Evolutionary conservation across 2,888 invertebrate species (phyloP).

Genomic region (Cephus sareptanus): DNA sequence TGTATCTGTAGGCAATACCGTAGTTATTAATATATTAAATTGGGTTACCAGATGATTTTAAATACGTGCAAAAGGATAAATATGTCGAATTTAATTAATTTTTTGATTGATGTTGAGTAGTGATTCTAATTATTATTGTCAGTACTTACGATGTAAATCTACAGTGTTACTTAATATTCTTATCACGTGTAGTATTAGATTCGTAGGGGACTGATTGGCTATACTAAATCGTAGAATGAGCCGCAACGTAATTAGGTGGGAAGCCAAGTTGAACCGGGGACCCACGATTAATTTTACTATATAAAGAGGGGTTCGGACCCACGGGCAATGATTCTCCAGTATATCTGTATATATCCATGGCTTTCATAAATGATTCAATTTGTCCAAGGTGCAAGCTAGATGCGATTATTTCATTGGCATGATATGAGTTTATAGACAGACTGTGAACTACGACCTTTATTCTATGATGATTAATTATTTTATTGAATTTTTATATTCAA

Average conservation of each 20-base stretch:
- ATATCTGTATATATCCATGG: slow-evolving; percentile 6
- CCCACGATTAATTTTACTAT: slow-evolving; percentile 51
- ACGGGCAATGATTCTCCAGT: slow-evolving; percentile 8
- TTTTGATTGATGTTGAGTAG: not conserved
- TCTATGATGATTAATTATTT: too few species aligned
- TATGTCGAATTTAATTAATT: not conserved
- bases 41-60: too few species aligned
- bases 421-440: not conserved
- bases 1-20: too few species aligned
- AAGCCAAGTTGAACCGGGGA: slow-evolving; percentile 42
- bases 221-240: slow-evolving; percentile 24
- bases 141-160: not conserved
- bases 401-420: not conserved
- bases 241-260: slow-evolving; percentile 37
- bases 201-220: slow-evolving; percentile 14
- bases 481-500: too few species aligned
- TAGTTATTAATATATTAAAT: too few species aligned
- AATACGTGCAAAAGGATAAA: too few species aligned
- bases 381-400: slow-evolving; percentile 23
- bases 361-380: slow-evolving; percentile 30
- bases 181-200: slow-evolving; percentile 17
- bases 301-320: slow-evolving; percentile 30
- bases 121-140: slow-evolving; percentile 28
- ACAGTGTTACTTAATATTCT: too few species aligned
- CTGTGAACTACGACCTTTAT: too few species aligned